These are phyloP conservation scores for Selene dorsalis DNA, from an alignment of 2,797 vertebrate species.

Conservation along the genomic window DNA sequence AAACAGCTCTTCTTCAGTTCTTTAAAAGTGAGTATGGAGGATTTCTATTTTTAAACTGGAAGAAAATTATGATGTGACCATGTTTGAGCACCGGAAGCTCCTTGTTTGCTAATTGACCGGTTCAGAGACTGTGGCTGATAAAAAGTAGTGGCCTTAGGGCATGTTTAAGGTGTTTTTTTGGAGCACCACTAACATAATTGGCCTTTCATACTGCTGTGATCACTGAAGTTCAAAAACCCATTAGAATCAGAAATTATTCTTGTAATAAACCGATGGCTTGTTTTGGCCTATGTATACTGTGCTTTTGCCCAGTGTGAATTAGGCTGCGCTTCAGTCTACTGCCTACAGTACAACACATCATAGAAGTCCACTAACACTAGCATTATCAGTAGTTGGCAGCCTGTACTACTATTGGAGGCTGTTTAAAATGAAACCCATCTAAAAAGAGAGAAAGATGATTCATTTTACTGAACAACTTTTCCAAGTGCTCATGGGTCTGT, in stretches of 20 bases:
- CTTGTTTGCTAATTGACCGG: slow-evolving; percentile 16
- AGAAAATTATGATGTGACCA: neutral
- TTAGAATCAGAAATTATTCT: neutral
- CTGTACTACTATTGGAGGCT: neutral
- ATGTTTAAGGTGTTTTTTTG: slow-evolving; percentile 27
- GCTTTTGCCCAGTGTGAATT: neutral
- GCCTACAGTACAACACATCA: neutral
- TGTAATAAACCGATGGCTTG: neutral
- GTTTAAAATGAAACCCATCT: slow-evolving; percentile 13
- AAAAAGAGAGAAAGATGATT: slow-evolving; percentile 3
- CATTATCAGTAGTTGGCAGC: neutral
- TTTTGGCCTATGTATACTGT: neutral
- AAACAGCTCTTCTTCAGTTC: neutral
- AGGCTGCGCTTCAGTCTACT: neutral
- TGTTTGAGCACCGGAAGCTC: neutral
- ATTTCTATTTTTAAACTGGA: neutral
- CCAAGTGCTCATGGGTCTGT: neutral
- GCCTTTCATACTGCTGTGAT: slow-evolving; percentile 18
- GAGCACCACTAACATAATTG: slow-evolving; percentile 13
- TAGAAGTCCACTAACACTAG: neutral
- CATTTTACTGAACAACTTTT: neutral
- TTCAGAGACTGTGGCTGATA: slow-evolving; percentile 16
- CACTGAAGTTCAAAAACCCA: slow-evolving; percentile 6
- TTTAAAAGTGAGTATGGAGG: neutral
- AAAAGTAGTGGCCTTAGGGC: slow-evolving; percentile 12